Percentiles rank a stretch among this genome's conserved stretches.
These are phyloP conservation scores for Uloborus diversus DNA, from an alignment of 1,140 invertebrate species.

Conservation along the genomic window DNA sequence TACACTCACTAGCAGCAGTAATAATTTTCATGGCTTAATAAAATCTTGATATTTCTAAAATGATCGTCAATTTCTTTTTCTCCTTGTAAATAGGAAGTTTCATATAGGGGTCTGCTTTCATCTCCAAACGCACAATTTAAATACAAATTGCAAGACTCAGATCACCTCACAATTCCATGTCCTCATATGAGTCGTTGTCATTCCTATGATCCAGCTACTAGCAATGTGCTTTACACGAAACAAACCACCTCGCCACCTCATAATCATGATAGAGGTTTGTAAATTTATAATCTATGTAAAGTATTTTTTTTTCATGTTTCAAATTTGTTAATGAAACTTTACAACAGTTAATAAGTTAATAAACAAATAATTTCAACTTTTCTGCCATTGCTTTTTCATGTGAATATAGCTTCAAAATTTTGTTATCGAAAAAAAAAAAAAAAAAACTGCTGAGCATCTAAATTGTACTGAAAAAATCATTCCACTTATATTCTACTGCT, in stretches of 20 bases:
- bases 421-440: too few species aligned
- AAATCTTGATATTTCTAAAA: too few species aligned
- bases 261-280: conserved; percentile 38
- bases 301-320: neutral
- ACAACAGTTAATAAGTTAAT: neutral
- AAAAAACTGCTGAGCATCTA: too few species aligned
- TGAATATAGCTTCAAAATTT: too few species aligned
- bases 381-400: neutral
- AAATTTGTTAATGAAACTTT: neutral
- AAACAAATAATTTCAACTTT: neutral
- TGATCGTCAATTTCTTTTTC: too few species aligned
- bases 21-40: too few species aligned
- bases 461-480: too few species aligned
- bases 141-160: conserved; percentile 33
- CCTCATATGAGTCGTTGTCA: conserved; percentile 53
- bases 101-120: conserved; percentile 46
- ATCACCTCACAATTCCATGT: conserved; percentile 43
- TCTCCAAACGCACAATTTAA: conserved; percentile 39
- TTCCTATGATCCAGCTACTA: conserved; percentile 47
- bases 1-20: too few species aligned
- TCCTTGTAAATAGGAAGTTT: conserved; percentile 36
- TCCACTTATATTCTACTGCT: too few species aligned
- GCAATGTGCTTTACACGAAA: conserved; percentile 43
- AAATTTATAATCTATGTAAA: neutral
- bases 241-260: conserved; percentile 26